These are phyloP conservation scores for Microctonus brassicae DNA, from an alignment of 2,888 invertebrate species.

Conservation along the genomic window DNA sequence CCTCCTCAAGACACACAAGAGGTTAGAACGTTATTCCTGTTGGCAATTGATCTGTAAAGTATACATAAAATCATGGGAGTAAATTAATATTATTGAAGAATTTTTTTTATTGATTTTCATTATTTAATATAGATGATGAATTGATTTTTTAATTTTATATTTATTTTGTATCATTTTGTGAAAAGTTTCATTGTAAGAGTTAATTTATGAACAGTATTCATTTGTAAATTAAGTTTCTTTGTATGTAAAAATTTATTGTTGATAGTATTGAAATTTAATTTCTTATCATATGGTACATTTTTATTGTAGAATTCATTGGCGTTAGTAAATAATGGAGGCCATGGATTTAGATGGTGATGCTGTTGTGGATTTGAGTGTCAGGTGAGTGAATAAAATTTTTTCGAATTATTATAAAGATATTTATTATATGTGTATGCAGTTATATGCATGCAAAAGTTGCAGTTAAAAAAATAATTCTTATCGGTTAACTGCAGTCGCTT, in stretches of 20 bases:
- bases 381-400: slow-evolving; percentile 72
- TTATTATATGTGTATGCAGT: neutral
- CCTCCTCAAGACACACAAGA: no score
- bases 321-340: slow-evolving; percentile 72
- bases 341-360: slow-evolving; percentile 90
- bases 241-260: no score
- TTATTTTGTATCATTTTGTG: neutral
- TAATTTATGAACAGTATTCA: no score
- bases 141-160: neutral
- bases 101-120: no score
- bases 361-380: slow-evolving; percentile 90
- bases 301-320: slow-evolving; percentile 6
- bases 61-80: neutral
- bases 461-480: slow-evolving; percentile 14
- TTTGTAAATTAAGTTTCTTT: no score
- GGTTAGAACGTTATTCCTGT: slow-evolving; percentile 31
- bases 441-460: slow-evolving; percentile 5
- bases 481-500: slow-evolving; percentile 12
- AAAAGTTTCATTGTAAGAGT: no score
- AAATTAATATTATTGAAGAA: neutral
- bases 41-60: slow-evolving; percentile 22
- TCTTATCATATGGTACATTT: no score
- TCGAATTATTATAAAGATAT: neutral
- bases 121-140: no score
- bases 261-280: no score